phyloP scores from a whole-genome alignment of 2,888 invertebrate genomes.

The Nasonovia ribisnigri region DNA sequence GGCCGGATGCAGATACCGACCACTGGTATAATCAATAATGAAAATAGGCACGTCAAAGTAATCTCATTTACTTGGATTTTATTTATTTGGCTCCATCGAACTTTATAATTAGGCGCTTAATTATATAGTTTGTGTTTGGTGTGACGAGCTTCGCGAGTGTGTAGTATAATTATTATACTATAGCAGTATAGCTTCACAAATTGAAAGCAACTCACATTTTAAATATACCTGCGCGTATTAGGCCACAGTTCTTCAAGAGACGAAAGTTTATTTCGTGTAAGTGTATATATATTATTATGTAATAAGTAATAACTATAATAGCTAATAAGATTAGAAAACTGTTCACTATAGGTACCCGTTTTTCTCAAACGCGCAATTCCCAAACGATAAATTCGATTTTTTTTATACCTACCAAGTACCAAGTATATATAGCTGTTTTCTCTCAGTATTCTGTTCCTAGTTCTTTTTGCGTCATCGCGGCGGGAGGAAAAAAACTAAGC shows the following conservation, averaged over 20 bases:
- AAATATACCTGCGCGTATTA: background rate
- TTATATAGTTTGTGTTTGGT: background rate
- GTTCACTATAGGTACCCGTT: background rate
- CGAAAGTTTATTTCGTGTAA: background rate
- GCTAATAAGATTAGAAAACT: background rate
- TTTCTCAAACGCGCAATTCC: background rate
- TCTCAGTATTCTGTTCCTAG: background rate
- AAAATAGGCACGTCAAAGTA: background rate
- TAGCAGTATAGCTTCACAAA: background rate
- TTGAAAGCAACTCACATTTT: background rate
- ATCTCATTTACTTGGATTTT: background rate
- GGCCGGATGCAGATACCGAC: too few species aligned
- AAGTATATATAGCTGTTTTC: background rate
- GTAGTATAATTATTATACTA: background rate
- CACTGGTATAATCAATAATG: background rate
- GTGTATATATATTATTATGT: background rate
- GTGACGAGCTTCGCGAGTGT: background rate
- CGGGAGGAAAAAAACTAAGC: background rate
- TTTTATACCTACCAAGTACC: background rate
- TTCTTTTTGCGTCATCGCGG: background rate
- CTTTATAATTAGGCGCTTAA: background rate
- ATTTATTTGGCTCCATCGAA: background rate
- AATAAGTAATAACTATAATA: too few species aligned
- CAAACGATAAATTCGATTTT: background rate
- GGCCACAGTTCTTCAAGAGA: background rate